Percentiles rank a stretch among this genome's conserved stretches.
Conservation (phyloP, 1,140 invertebrate genomes). For the Phthorimaea operculella region DNA sequence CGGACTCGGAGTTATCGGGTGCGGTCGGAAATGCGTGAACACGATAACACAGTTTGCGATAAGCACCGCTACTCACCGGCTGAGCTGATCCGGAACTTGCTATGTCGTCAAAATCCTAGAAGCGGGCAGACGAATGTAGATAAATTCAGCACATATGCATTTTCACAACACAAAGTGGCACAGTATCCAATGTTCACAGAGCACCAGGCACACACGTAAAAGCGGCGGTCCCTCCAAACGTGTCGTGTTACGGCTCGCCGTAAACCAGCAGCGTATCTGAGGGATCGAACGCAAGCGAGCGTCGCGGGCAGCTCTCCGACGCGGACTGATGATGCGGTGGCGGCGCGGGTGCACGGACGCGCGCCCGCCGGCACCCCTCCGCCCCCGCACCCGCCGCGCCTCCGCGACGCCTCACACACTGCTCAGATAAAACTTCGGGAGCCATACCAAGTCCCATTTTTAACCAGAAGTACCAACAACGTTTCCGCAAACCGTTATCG, state of each 20-base stretch:
- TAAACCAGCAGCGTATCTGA: constrained; percentile 68
- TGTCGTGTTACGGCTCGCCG: constrained; percentile 66
- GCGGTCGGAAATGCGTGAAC: constrained; percentile 65
- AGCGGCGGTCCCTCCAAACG: constrained; percentile 64
- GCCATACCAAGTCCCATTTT: constrained; percentile 57
- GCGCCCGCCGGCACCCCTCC: constrained; percentile 25
- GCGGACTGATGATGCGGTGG: constrained; percentile 64
- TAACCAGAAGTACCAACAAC: constrained; percentile 36
- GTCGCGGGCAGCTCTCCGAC: constrained; percentile 56
- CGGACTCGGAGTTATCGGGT: constrained; percentile 46
- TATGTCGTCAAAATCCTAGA: constrained; percentile 53
- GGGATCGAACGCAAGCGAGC: constrained; percentile 57
- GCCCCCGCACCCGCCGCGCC: constrained; percentile 19
- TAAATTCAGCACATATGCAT: constrained; percentile 56
- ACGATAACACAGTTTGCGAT: constrained; percentile 61
- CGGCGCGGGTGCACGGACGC: constrained; percentile 60
- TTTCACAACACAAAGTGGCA: constrained; percentile 54
- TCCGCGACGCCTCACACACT: constrained; percentile 35
- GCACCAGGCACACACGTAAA: constrained; percentile 59
- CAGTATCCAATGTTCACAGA: constrained; percentile 59
- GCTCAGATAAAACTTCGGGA: constrained; percentile 62
- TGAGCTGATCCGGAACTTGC: constrained; percentile 64
- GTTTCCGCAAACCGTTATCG: constrained; percentile 47
- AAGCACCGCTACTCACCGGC: constrained; percentile 64
- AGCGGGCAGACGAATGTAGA: constrained; percentile 29